Evolutionary conservation across 1,140 invertebrate species (phyloP).

Genomic region (Holcopasites calliopsidis): DNA sequence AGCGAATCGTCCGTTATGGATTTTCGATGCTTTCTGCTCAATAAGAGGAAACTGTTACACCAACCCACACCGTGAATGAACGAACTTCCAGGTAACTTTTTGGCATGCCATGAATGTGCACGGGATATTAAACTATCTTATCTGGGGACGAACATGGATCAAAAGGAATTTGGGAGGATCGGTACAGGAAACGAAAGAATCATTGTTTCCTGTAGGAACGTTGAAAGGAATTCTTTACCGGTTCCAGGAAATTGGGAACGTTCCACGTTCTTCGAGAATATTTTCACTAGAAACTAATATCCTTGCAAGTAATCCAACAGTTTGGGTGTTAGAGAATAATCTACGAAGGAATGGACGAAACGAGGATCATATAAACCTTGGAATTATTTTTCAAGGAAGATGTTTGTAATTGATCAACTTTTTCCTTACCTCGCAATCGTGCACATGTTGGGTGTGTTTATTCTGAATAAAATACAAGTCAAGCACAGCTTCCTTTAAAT

Average conservation of each 20-base stretch:
- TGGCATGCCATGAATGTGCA: neutral
- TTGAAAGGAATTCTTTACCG: neutral
- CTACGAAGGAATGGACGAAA: neutral
- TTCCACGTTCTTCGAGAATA: neutral
- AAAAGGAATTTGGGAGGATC: neutral
- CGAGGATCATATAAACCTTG: neutral
- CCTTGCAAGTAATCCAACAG: no score
- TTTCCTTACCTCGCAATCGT: conserved; percentile 26
- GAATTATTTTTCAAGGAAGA: neutral
- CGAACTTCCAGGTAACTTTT: neutral
- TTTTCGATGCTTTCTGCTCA: conserved; percentile 47
- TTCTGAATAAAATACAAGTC: neutral
- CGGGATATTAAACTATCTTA: conserved; percentile 2
- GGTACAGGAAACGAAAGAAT: neutral
- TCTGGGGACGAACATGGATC: neutral
- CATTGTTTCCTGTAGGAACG: neutral
- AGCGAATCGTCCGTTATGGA: conserved; percentile 28
- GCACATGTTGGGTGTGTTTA: conserved; percentile 9
- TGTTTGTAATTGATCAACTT: neutral
- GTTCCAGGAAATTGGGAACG: neutral
- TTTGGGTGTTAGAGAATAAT: no score
- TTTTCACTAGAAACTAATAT: neutral
- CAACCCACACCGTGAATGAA: neutral
- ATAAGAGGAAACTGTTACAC: neutral
- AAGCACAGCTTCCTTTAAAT: conserved; percentile 10